phyloP scores from a whole-genome alignment of 2,888 invertebrate species.

The Platypus cylindrus region DNA sequence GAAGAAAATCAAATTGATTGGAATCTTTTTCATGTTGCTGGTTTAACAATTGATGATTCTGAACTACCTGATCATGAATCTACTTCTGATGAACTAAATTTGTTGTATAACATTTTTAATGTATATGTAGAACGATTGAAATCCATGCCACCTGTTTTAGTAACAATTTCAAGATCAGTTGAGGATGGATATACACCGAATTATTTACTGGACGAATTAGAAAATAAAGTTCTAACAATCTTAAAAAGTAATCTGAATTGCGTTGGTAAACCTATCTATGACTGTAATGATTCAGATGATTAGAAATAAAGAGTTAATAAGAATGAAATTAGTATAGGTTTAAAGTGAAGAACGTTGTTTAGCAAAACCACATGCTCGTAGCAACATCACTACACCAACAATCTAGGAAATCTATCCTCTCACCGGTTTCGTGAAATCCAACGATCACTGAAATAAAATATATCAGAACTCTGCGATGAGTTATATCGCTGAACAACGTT shows the following conservation, averaged over 20 bases:
- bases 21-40: conserved; percentile 71
- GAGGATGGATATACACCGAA: conserved; percentile 82
- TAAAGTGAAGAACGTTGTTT: too few relatives aligned
- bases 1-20: conserved; percentile 58
- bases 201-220: conserved; percentile 70
- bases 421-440: too few relatives aligned
- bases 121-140: conserved; percentile 44
- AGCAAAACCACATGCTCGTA: too few relatives aligned
- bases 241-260: conserved; percentile 40
- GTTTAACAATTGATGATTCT: conserved; percentile 76
- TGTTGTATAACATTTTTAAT: conserved; percentile 47
- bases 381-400: too few relatives aligned
- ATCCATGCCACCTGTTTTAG: conserved; percentile 51
- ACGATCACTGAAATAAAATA: too few relatives aligned
- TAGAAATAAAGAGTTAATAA: too few relatives aligned
- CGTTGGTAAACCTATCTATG: too few relatives aligned
- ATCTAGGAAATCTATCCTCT: too few relatives aligned
- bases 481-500: too few relatives aligned
- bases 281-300: too few relatives aligned
- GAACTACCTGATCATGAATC: conserved; percentile 79
- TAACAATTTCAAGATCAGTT: conserved; percentile 76
- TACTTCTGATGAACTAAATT: conserved; percentile 49
- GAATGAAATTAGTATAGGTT: too few relatives aligned
- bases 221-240: conserved; percentile 49
- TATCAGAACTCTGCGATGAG: too few relatives aligned